phyloP scores from a whole-genome alignment of 2,888 invertebrate genomes.

The Siphlonurus alternatus region DNA sequence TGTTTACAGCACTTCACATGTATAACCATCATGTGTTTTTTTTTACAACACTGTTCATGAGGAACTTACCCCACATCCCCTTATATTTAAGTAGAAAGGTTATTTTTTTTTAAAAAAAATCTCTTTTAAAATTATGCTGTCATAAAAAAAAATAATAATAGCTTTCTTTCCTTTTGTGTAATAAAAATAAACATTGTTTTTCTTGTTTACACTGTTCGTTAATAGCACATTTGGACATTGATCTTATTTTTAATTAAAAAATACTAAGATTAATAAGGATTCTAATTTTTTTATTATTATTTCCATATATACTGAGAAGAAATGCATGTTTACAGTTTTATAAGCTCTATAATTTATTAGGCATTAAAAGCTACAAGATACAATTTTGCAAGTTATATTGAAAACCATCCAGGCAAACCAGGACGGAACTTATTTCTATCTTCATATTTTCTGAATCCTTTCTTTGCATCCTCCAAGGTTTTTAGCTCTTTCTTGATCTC shows the following conservation, averaged over 20 bases:
- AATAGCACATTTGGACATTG: neutral
- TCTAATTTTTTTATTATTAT: neutral
- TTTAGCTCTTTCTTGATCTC: conserved; percentile 41
- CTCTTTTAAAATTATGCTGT: neutral
- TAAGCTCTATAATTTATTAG: no score
- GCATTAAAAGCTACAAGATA: no score
- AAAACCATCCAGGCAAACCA: conserved; percentile 65
- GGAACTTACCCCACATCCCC: neutral
- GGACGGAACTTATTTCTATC: conserved; percentile 47
- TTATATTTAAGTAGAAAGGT: neutral
- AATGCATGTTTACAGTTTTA: neutral
- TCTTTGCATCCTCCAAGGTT: conserved; percentile 41
- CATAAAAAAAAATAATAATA: neutral
- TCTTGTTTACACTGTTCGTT: neutral
- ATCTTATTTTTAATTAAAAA: neutral
- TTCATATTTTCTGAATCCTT: conserved; percentile 38
- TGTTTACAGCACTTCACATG: neutral
- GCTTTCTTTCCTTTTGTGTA: neutral
- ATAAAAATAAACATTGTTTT: neutral
- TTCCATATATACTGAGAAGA: neutral
- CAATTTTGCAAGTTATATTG: conserved; percentile 31
- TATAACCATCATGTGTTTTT: neutral
- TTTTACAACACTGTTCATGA: neutral
- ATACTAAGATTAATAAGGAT: neutral
- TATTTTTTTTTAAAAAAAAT: neutral